phyloP scores from a whole-genome alignment of 1,140 invertebrate species.

The Microplitis mediator region DNA sequence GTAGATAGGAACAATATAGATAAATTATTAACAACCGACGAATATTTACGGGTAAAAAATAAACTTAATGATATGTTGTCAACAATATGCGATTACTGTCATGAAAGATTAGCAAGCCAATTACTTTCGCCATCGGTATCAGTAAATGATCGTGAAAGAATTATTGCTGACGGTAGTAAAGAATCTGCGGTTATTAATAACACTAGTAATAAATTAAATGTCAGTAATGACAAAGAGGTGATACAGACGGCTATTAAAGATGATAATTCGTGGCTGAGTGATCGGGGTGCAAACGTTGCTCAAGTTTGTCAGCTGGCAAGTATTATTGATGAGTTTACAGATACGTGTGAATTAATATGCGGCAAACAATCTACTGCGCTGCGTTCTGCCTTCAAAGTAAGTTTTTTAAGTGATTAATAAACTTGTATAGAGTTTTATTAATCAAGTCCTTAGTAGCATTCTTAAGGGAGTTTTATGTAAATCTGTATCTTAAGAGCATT shows the following conservation, averaged over 20 bases:
- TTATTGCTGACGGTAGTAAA: conserved; percentile 44
- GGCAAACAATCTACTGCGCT: conserved; percentile 80
- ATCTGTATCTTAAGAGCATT: too few species aligned
- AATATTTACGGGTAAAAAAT: conserved; percentile 70
- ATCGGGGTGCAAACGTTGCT: conserved; percentile 67
- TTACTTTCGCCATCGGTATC: conserved; percentile 76
- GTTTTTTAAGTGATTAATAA: neutral
- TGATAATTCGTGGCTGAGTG: conserved; percentile 62
- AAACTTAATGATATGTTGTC: conserved; percentile 79
- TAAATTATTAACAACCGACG: conserved; percentile 72
- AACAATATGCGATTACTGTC: conserved; percentile 87
- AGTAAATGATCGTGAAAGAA: conserved; percentile 31
- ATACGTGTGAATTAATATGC: conserved; percentile 77
- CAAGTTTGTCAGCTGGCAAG: conserved; percentile 81
- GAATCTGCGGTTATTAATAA: conserved; percentile 30
- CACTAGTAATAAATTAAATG: neutral
- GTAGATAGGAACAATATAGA: conserved; percentile 63
- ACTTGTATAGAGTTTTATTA: conserved; percentile 7
- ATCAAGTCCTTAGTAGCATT: too few species aligned
- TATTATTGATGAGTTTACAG: conserved; percentile 81
- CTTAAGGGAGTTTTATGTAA: too few species aligned
- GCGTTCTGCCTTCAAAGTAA: conserved; percentile 80
- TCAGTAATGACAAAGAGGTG: neutral
- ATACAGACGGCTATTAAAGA: conserved; percentile 42
- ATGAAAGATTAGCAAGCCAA: conserved; percentile 83